These are phyloP conservation scores for Hippasteria phrygiana DNA, from an alignment of 53 echinoderm and acorn worm species.

Conservation along the genomic window DNA sequence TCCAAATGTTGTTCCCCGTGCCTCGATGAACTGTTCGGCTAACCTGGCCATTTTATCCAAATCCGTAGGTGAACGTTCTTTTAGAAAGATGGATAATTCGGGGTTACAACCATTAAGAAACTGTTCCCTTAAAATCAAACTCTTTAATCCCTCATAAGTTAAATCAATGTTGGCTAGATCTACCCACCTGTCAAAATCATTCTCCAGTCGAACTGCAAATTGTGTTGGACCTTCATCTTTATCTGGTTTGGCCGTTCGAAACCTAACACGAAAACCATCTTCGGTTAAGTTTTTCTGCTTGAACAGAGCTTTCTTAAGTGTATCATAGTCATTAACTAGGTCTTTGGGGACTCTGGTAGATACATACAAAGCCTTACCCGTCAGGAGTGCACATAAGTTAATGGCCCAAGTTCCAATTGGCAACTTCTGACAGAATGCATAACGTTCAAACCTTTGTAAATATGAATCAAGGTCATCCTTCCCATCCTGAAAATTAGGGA, in stretches of 20 bases:
- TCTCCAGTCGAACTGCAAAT: slow-evolving; percentile 42
- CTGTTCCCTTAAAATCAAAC: slow-evolving; percentile 34
- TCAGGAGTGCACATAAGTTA: slow-evolving; percentile 29
- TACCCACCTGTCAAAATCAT: slow-evolving; percentile 36
- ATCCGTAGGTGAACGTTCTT: slow-evolving; percentile 42
- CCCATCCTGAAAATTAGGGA: slow-evolving; percentile 19
- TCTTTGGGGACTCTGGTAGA: neutral
- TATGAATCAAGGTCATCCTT: slow-evolving; percentile 58
- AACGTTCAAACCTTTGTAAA: slow-evolving; percentile 31
- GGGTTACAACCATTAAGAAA: slow-evolving; percentile 34
- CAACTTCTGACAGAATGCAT: slow-evolving; percentile 22
- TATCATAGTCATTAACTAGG: slow-evolving; percentile 24
- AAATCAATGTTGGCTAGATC: slow-evolving; percentile 37
- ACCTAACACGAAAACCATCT: slow-evolving; percentile 47
- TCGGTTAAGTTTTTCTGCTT: slow-evolving; percentile 45
- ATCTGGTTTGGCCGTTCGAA: slow-evolving; percentile 34
- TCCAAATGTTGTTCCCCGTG: slow-evolving; percentile 28
- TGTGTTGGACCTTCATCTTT: slow-evolving; percentile 31
- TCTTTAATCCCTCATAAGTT: slow-evolving; percentile 20
- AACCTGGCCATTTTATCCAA: slow-evolving; percentile 19
- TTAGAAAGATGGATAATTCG: slow-evolving; percentile 45
- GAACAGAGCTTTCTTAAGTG: slow-evolving; percentile 37
- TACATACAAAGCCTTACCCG: slow-evolving; percentile 46
- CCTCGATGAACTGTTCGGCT: slow-evolving; percentile 59
- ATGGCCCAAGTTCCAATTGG: slow-evolving; percentile 30